phyloP scores from a whole-genome alignment of 2,113 vertebrate species.

The Colinus virginianus region DNA sequence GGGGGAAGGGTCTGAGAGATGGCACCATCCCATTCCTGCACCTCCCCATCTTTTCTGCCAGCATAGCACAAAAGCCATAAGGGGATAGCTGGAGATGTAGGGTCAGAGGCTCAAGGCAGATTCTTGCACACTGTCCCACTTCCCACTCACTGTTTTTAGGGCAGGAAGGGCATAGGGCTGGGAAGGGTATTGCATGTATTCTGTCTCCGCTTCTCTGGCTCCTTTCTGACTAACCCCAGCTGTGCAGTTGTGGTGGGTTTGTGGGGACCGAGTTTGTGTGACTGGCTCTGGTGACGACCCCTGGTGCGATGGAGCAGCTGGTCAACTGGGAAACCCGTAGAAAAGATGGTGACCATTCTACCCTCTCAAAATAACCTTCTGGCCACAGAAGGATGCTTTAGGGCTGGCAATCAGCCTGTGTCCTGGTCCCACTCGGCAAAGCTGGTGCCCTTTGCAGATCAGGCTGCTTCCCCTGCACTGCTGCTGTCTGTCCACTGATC shows the following conservation, averaged over 20 bases:
- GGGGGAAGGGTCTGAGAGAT: not conserved
- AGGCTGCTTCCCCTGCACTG: not conserved
- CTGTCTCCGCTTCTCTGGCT: not conserved
- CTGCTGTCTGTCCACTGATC: not conserved
- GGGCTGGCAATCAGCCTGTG: not conserved
- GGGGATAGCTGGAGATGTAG: not conserved
- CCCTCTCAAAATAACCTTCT: not conserved
- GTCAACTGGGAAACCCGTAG: slow-evolving; percentile 28
- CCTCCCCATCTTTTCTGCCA: not conserved
- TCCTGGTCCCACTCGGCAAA: not conserved
- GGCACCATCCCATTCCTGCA: not conserved
- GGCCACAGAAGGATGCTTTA: not conserved
- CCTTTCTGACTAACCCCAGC: not conserved
- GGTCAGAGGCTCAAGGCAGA: not conserved
- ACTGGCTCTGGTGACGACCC: fast-evolving
- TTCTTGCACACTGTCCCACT: fast-evolving
- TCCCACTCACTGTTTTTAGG: fast-evolving
- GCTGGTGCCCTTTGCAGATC: not conserved
- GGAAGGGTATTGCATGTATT: not conserved
- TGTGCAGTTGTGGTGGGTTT: not conserved
- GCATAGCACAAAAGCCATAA: not conserved
- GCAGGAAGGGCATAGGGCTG: not conserved
- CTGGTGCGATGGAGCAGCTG: not conserved
- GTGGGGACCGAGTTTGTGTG: slow-evolving; percentile 33
- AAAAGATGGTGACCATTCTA: not conserved